Evolutionary conservation across 2,888 invertebrate species (phyloP).

Genomic region (Synergus itoensis): DNA sequence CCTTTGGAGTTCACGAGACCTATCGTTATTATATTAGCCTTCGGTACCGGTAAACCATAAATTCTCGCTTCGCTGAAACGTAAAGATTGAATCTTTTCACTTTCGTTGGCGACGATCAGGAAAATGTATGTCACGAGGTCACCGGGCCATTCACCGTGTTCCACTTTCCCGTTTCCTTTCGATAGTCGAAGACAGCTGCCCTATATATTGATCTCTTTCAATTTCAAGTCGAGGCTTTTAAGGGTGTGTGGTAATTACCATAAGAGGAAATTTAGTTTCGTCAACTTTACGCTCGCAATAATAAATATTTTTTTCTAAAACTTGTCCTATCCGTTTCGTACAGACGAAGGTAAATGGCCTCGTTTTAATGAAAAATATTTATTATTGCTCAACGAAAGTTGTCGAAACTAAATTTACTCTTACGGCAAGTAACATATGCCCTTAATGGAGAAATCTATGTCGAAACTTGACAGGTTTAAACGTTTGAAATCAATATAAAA

Average conservation of each 20-base stretch:
- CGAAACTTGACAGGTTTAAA: no score
- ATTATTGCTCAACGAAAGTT: no score
- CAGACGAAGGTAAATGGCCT: no score
- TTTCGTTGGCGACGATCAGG: constrained; percentile 73
- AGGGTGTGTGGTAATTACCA: background rate
- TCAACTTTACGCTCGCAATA: background rate
- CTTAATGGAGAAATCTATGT: no score
- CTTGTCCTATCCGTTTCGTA: no score
- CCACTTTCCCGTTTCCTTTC: constrained; percentile 74
- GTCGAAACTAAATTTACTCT: background rate
- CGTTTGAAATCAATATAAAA: no score
- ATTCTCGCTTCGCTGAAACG: constrained; percentile 54
- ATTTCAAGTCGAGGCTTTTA: constrained; percentile 22
- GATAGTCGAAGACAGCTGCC: constrained; percentile 58
- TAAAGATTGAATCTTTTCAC: constrained; percentile 71
- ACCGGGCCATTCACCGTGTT: constrained; percentile 76
- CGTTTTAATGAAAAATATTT: no score
- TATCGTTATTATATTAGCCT: constrained; percentile 33
- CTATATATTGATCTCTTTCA: constrained; percentile 28
- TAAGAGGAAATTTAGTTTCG: background rate
- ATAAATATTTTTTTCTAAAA: background rate
- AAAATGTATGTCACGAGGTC: constrained; percentile 75
- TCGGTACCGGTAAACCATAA: constrained; percentile 58
- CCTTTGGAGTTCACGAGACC: constrained; percentile 48
- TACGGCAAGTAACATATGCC: background rate